A percentile compares a stretch with the other conserved stretches of the same genome.
Evolutionary conservation across 1,140 invertebrate genomes (phyloP).

Genomic region (Drosophila pallidifrons): DNA sequence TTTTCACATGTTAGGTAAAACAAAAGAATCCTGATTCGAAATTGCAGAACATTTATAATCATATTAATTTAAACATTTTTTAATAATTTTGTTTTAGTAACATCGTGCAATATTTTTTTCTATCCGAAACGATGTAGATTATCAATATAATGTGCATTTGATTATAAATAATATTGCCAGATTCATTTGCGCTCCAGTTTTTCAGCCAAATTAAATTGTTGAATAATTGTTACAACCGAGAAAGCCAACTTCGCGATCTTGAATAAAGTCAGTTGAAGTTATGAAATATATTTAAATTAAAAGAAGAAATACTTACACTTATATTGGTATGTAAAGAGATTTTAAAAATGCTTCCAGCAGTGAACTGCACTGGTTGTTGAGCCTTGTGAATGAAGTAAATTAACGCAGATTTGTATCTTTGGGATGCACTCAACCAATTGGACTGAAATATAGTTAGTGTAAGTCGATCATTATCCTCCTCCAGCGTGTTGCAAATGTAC

Average conservation of each 20-base stretch:
- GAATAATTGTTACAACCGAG: too few relatives aligned
- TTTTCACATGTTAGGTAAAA: too few relatives aligned
- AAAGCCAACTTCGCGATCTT: conserved; percentile 9
- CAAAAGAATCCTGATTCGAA: too few relatives aligned
- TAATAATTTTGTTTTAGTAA: too few relatives aligned
- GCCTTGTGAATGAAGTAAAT: conserved; percentile 40
- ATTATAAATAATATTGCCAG: too few relatives aligned
- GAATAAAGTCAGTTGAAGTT: not conserved
- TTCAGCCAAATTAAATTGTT: too few relatives aligned
- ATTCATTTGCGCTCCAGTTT: too few relatives aligned
- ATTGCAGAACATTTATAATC: too few relatives aligned
- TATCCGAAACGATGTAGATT: too few relatives aligned
- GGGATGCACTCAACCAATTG: conserved; percentile 38
- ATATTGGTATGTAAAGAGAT: conserved; percentile 47
- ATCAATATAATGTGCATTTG: too few relatives aligned
- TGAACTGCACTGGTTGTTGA: conserved; percentile 38
- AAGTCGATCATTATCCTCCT: conserved; percentile 33
- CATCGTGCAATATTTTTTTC: too few relatives aligned
- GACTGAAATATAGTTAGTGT: conserved; percentile 50
- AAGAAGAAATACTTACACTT: conserved; percentile 11
- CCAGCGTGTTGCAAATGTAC: conserved; percentile 42
- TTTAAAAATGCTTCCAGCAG: conserved; percentile 51
- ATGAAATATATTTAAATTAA: not conserved
- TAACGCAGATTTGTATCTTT: conserved; percentile 28
- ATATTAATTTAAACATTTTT: too few relatives aligned